Percentiles rank a stretch among this genome's conserved stretches.
These are phyloP conservation scores for Drosophila repleta DNA, from an alignment of 1,140 invertebrate species.

Conservation along the genomic window DNA sequence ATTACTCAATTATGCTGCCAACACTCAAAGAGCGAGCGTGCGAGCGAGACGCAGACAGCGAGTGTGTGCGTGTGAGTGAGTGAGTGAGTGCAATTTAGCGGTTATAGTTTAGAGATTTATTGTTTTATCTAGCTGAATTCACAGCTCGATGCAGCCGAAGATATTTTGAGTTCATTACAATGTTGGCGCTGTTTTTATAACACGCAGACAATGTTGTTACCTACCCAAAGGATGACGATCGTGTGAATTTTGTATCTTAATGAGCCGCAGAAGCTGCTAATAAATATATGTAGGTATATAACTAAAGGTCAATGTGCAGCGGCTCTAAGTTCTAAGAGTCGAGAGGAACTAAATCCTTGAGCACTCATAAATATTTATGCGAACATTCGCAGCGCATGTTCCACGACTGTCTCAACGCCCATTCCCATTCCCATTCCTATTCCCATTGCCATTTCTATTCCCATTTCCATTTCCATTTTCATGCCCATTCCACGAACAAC, in stretches of 20 bases:
- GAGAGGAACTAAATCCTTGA: conserved; percentile 24
- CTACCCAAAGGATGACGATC: conserved; percentile 50
- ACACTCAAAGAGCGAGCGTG: conserved; percentile 9
- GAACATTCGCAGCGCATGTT: conserved; percentile 47
- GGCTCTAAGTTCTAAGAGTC: neutral
- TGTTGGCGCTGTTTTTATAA: conserved; percentile 57
- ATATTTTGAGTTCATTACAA: conserved; percentile 58
- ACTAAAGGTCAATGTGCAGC: neutral
- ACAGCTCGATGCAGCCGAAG: conserved; percentile 55
- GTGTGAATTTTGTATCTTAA: conserved; percentile 56
- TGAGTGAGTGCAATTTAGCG: conserved; percentile 58
- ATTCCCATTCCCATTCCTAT: conserved; percentile 5
- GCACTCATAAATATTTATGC: conserved; percentile 76
- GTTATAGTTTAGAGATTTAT: conserved; percentile 69
- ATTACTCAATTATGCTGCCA: conserved; percentile 75
- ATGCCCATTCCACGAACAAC: conserved; percentile 52
- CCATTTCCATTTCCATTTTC: conserved; percentile 36
- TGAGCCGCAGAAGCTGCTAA: neutral
- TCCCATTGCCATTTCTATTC: neutral
- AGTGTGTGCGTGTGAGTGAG: conserved; percentile 15
- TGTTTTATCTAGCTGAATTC: conserved; percentile 70
- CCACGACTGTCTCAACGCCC: conserved; percentile 30
- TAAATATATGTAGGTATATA: neutral
- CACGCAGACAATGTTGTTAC: conserved; percentile 15
- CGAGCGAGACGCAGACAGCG: conserved; percentile 3